These are phyloP conservation scores for Euplagia quadripunctaria DNA, from an alignment of 2,888 invertebrate genomes.

Conservation along the genomic window DNA sequence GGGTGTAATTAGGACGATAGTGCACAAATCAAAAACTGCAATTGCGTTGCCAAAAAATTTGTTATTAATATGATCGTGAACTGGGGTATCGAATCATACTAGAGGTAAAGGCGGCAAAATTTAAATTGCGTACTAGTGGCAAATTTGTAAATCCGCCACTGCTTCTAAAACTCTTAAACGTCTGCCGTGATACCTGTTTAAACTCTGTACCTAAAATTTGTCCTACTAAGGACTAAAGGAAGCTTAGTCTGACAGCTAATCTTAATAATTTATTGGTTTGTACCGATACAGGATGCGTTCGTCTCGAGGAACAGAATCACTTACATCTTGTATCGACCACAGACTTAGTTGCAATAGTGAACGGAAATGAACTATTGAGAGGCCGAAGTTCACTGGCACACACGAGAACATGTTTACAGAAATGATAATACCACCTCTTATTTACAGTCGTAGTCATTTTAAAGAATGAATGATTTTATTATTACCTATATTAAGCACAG, in stretches of 20 bases:
- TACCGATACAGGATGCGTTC: constrained; percentile 46
- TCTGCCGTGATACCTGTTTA: not conserved
- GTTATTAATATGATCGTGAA: no score
- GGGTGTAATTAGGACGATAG: no score
- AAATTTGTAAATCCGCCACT: no score
- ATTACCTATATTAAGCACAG: not conserved
- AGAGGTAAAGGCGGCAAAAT: no score
- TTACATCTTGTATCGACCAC: constrained; percentile 18
- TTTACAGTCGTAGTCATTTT: not conserved
- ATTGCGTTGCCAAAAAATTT: no score
- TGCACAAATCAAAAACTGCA: no score
- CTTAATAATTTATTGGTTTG: constrained; percentile 23
- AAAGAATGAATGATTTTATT: not conserved
- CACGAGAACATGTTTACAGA: constrained; percentile 36
- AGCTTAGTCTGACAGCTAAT: not conserved
- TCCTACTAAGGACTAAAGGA: not conserved
- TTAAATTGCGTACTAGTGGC: no score
- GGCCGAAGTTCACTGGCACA: constrained; percentile 66
- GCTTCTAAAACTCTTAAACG: not conserved
- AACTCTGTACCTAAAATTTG: no score
- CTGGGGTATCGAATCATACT: no score
- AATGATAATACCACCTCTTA: constrained; percentile 43
- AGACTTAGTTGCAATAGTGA: constrained; percentile 36
- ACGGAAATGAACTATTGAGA: constrained; percentile 62
- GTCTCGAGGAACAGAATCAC: constrained; percentile 47